Conservation (phyloP, 2,888 invertebrate species). For the Hirudinaria manillensis region DNA sequence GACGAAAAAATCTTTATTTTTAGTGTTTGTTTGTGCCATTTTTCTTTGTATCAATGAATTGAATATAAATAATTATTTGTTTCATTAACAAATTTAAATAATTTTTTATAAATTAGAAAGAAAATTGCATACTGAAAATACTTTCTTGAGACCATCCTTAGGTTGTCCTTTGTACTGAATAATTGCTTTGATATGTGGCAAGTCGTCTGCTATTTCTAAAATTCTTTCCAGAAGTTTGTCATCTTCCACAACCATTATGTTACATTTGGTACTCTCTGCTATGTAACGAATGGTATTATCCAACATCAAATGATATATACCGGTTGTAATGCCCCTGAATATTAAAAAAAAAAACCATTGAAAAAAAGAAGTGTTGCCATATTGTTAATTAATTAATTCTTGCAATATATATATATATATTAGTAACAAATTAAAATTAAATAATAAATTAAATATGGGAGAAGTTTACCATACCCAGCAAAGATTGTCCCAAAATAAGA, state of each 20-base stretch:
- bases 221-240: constrained; percentile 79
- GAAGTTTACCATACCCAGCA: neutral
- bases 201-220: constrained; percentile 53
- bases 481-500: constrained; percentile 13
- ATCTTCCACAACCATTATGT: constrained; percentile 82
- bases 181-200: constrained; percentile 66
- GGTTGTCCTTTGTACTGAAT: constrained; percentile 61
- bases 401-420: too few species aligned
- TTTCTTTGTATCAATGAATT: too few species aligned
- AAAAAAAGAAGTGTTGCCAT: too few species aligned
- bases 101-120: neutral
- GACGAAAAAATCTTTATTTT: too few species aligned
- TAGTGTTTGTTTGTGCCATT: neutral
- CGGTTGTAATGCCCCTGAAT: constrained; percentile 61
- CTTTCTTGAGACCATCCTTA: constrained; percentile 41
- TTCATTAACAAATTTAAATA: too few species aligned
- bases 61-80: too few species aligned
- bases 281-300: constrained; percentile 77
- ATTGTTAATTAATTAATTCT: too few species aligned
- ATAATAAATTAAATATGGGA: neutral
- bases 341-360: too few species aligned
- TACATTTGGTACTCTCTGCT: constrained; percentile 68
- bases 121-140: constrained; percentile 43
- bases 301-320: constrained; percentile 85
- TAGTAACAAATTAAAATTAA: too few species aligned